phyloP scores from a whole-genome alignment of 2,113 vertebrate genomes.

The Chaetodon trifascialis region DNA sequence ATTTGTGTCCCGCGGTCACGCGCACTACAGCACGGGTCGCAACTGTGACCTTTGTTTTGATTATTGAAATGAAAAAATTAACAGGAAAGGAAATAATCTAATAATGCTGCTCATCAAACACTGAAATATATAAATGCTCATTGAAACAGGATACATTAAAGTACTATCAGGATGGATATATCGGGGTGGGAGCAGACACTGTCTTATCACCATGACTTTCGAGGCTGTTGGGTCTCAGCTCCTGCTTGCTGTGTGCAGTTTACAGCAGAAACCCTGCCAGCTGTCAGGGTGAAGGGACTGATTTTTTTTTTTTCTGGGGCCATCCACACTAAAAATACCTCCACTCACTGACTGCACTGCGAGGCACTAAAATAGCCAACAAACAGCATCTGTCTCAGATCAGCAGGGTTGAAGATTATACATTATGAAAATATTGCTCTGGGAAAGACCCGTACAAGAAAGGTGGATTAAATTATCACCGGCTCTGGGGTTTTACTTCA shows the following conservation, averaged over 20 bases:
- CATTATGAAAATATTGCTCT: constrained; percentile 1
- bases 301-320: constrained; percentile 2
- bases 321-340: constrained; percentile 31
- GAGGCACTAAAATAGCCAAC: constrained; percentile 21
- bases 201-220: constrained; percentile 11
- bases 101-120: too few species aligned
- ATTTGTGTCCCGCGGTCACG: too few species aligned
- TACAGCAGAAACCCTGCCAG: constrained; percentile 29
- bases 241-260: constrained; percentile 2
- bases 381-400: constrained; percentile 31
- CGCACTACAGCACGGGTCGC: too few species aligned
- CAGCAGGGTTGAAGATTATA: constrained; percentile 11
- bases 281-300: background rate
- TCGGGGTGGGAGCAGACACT: background rate
- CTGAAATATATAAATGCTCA: too few species aligned
- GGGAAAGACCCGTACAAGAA: constrained; percentile 8
- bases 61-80: background rate
- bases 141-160: too few species aligned
- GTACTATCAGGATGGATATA: background rate
- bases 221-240: background rate
- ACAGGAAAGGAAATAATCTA: background rate
- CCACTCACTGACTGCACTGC: background rate
- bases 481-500: constrained; percentile 8
- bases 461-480: constrained; percentile 3
- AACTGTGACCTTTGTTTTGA: background rate